phyloP scores from a whole-genome alignment of 2,113 vertebrate genomes.

The Paramormyrops kingsleyae region DNA sequence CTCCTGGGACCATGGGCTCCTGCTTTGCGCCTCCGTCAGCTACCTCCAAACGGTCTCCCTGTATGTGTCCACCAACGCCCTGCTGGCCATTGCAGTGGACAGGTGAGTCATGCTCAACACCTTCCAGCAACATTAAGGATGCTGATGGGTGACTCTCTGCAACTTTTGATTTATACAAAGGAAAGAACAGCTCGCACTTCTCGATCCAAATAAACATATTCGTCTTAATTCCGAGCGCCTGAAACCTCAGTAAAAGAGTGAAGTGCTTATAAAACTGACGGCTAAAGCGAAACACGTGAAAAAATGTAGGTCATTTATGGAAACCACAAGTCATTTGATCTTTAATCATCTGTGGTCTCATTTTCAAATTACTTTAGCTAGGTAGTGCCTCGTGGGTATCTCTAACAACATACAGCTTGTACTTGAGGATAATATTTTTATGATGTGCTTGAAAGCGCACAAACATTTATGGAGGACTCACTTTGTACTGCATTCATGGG shows the following conservation, averaged over 20 bases:
- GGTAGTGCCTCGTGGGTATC: neutral
- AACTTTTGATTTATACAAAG: neutral
- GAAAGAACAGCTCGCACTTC: neutral
- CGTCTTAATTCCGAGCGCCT: neutral
- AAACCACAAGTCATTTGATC: neutral
- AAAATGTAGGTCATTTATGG: neutral
- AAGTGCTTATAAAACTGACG: neutral
- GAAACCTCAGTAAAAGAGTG: neutral
- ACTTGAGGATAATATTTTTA: neutral
- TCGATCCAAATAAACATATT: neutral
- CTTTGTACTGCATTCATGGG: neutral
- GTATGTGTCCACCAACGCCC: constrained; percentile 90
- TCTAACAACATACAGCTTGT: neutral
- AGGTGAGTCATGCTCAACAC: constrained; percentile 61
- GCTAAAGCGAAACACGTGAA: neutral
- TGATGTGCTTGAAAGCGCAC: neutral
- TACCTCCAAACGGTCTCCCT: constrained; percentile 86
- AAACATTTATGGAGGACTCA: neutral
- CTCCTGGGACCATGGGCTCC: constrained; percentile 84
- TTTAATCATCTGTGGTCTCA: neutral
- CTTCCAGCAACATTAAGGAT: neutral
- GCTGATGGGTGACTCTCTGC: neutral
- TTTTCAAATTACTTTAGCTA: neutral
- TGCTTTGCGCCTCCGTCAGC: constrained; percentile 84
- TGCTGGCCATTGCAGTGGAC: constrained; percentile 91